phyloP scores from a whole-genome alignment of 2,113 vertebrate genomes.

The Martes martes region DNA sequence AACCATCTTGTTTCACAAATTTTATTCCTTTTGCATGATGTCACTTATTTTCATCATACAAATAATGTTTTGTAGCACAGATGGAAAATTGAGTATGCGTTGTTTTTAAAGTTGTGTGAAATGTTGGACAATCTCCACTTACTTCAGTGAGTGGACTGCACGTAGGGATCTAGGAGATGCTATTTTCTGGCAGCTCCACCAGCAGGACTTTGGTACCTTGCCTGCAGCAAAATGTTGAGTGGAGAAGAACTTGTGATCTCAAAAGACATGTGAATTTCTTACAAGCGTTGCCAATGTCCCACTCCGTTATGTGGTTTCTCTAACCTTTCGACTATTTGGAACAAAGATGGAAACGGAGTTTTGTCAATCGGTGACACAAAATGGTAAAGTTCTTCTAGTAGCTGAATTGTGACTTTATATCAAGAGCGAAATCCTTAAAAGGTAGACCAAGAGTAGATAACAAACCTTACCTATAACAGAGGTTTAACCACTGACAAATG shows the following conservation, averaged over 20 bases:
- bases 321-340: neutral
- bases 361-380: neutral
- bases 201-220: neutral
- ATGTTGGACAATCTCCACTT: neutral
- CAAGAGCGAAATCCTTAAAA: neutral
- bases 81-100: neutral
- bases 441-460: neutral
- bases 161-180: neutral
- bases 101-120: neutral
- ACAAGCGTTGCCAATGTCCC: neutral
- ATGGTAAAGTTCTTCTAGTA: neutral
- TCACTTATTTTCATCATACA: neutral
- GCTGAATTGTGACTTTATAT: neutral
- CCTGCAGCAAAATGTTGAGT: neutral
- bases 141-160: neutral
- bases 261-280: neutral
- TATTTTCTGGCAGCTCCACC: neutral
- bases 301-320: neutral
- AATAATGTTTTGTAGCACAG: neutral
- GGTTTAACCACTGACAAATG: neutral
- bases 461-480: neutral
- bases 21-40: neutral
- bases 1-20: neutral
- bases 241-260: neutral
- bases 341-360: neutral